phyloP scores from a whole-genome alignment of 2,797 vertebrate genomes.

The Triplophysa yarkandensis region DNA sequence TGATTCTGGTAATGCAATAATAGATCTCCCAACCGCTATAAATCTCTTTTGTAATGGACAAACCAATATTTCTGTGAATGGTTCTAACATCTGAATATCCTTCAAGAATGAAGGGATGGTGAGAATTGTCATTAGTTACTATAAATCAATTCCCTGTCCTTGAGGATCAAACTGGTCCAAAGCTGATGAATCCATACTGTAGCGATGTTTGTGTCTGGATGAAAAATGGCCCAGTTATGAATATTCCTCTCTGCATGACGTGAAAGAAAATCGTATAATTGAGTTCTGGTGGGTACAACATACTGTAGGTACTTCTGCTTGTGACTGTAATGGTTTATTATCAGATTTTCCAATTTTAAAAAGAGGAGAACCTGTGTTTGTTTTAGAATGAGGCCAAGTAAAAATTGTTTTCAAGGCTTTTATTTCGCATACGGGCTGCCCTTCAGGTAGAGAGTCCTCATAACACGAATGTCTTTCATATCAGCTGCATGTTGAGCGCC shows the following conservation, averaged over 20 bases:
- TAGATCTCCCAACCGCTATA: conserved; percentile 1
- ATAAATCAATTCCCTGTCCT: conserved; percentile 40
- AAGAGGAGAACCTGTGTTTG: neutral
- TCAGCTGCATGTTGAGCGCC: conserved; percentile 24
- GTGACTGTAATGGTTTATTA: neutral
- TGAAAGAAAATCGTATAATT: conserved; percentile 41
- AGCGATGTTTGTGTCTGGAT: conserved; percentile 27
- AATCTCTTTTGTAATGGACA: conserved; percentile 31
- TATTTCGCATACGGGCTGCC: conserved; percentile 27
- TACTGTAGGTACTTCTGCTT: conserved; percentile 1
- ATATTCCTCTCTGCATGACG: conserved; percentile 17
- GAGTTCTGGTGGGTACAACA: neutral
- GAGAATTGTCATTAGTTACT: conserved; percentile 1
- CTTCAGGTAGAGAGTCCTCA: conserved; percentile 31
- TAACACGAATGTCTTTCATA: conserved; percentile 47
- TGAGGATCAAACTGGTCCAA: conserved; percentile 6
- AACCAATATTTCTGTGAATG: conserved; percentile 26
- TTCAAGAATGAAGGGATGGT: neutral
- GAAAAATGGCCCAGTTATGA: conserved; percentile 28
- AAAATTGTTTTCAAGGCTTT: conserved; percentile 24
- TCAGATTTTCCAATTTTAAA: conserved; percentile 15
- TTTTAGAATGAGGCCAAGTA: conserved; percentile 13
- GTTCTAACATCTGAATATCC: conserved; percentile 25
- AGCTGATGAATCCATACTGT: conserved; percentile 35
- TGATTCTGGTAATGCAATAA: conserved; percentile 29